phyloP scores from a whole-genome alignment of 2,113 vertebrate genomes.

The Gadus macrocephalus region DNA sequence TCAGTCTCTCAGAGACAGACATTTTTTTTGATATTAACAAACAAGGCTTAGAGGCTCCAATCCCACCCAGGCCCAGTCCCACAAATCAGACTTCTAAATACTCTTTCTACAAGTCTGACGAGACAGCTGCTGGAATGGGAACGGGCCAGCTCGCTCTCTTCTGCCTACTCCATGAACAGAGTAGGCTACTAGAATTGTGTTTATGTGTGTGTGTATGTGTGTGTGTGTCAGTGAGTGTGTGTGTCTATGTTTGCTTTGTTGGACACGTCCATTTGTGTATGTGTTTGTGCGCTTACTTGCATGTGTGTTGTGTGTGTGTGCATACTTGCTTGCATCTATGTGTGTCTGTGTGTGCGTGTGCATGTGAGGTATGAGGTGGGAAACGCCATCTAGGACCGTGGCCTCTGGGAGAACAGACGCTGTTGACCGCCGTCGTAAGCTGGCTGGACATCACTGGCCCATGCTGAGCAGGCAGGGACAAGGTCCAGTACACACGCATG shows the following conservation, averaged over 20 bases:
- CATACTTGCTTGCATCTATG: neutral
- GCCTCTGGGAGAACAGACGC: constrained; percentile 32
- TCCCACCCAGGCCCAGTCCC: too few relatives aligned
- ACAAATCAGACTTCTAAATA: too few relatives aligned
- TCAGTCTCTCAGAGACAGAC: too few relatives aligned
- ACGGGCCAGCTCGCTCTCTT: too few relatives aligned
- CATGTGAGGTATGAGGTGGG: too few relatives aligned
- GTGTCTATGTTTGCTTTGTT: neutral
- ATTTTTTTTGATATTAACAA: too few relatives aligned
- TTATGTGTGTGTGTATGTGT: neutral
- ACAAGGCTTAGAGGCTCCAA: too few relatives aligned
- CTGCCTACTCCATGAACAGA: too few relatives aligned
- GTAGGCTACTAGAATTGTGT: too few relatives aligned
- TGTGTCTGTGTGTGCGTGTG: neutral
- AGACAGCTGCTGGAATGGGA: too few relatives aligned
- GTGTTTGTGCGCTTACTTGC: neutral
- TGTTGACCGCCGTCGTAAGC: constrained; percentile 21
- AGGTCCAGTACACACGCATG: neutral
- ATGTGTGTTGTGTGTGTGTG: neutral
- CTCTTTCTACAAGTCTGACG: too few relatives aligned
- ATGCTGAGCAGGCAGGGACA: constrained; percentile 22
- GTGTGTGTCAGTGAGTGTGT: neutral
- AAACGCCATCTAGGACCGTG: too few relatives aligned
- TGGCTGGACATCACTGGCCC: constrained; percentile 11
- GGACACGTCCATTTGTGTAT: neutral